Base-by-base conservation (phyloP, 2,888 invertebrate species). In the Tiliacea aurago region DNA sequence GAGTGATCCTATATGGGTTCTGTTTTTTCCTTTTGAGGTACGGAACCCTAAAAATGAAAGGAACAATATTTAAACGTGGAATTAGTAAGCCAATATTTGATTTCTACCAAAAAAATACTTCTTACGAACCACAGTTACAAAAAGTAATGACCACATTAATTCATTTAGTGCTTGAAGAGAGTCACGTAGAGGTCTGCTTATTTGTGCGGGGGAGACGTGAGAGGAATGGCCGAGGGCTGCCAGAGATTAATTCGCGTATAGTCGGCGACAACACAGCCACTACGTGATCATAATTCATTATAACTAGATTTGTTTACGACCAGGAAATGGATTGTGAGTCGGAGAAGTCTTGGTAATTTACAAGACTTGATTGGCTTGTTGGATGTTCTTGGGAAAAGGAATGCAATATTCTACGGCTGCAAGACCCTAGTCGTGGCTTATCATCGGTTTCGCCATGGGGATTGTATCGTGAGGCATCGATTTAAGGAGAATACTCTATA, bases 201-300 rank as follows among this genome's bases (percentile, higher is more conserved):
- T 87, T 86, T 87, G 84, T 85, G 84, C 78, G 68, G 37, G 63
- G 61, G 53, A n/a, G 20, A 81, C 86, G 86, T 86, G 86, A 77
- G 62, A 45, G 56, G 86, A 84, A 80, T 87, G 41, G 20, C 11
- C 33, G 51, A 55, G 49, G 49, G 56, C 61, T 20, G 61, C 51
- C 61, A 73, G 74, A 84, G 86, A 87, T 87, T 87, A 87, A 87
- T 87, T 81, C 79, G 63, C 77, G 82, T 78, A 84, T 84, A 87
- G 87, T 84, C 80, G 66, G 61, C 70, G 75, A 85, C 86, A 84
- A 84, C 86, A 81, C 81, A 68, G 47, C 18, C n/a, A 15, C 70
- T 47, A 81, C 86, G 86, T 86, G 87, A 81, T 69, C 80, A 85
- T 87, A 80, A 85, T 86, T 76, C 70, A 78, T 84, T 86, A 86